Conservation (phyloP, 53 echinoderm and acorn worm genomes). For the Arbacia lixula region DNA sequence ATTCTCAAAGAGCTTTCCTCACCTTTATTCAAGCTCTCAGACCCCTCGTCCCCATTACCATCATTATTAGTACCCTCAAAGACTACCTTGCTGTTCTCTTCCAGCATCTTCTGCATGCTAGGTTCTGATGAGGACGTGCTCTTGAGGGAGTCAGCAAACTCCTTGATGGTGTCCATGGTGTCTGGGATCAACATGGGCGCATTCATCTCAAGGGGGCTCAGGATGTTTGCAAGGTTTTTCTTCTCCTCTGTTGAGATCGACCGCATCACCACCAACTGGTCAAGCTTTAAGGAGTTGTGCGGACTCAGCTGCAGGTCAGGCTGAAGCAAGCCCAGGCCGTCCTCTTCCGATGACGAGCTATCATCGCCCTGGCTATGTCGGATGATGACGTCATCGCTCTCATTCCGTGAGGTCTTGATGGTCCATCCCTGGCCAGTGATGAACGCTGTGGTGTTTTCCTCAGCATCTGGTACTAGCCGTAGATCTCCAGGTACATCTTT, state of each 20-base stretch:
- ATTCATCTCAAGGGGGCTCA: conserved; percentile 83
- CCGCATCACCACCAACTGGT: conserved; percentile 60
- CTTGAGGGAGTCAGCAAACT: conserved; percentile 85
- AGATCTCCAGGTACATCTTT: conserved; percentile 38
- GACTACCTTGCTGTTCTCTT: not conserved
- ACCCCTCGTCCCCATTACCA: not conserved
- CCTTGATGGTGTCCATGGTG: conserved; percentile 95
- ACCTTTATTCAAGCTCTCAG: not conserved
- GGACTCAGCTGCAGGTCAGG: conserved; percentile 71
- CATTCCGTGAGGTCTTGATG: conserved; percentile 88
- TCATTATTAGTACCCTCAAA: too few species aligned
- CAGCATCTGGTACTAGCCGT: conserved; percentile 75
- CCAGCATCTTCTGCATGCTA: not conserved
- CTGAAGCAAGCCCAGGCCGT: not conserved
- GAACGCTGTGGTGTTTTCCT: conserved; percentile 82
- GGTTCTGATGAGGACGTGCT: conserved; percentile 62
- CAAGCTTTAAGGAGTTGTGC: conserved; percentile 74
- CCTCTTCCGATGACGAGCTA: conserved; percentile 10
- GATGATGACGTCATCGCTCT: conserved; percentile 82
- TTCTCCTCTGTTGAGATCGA: conserved; percentile 71
- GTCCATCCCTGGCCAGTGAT: conserved; percentile 97
- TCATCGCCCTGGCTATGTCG: conserved; percentile 14
- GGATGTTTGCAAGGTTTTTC: conserved; percentile 76
- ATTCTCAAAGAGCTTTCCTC: too few species aligned
- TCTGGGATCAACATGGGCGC: conserved; percentile 89